A percentile compares a stretch with the other conserved stretches of the same genome.
phyloP scores from a whole-genome alignment of 35 echinoderm and acorn worm genomes.

The Eucidaris tribuloides region DNA sequence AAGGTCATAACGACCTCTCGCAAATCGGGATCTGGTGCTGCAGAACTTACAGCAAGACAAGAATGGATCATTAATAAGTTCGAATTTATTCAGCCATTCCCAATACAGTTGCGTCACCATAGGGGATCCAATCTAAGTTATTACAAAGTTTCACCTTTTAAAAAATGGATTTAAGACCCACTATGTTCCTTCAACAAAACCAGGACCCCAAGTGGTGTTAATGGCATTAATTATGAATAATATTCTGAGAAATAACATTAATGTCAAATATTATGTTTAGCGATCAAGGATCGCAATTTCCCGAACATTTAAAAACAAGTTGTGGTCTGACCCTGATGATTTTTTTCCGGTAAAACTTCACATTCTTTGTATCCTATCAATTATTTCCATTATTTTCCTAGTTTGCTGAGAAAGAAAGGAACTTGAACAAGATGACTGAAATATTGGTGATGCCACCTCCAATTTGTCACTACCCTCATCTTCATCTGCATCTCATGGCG shows the following conservation, averaged over 20 bases:
- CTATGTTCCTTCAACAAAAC: neutral
- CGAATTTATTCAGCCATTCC: slow-evolving; percentile 17
- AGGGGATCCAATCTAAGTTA: slow-evolving; percentile 9
- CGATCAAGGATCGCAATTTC: neutral
- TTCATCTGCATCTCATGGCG: no score
- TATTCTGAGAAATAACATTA: neutral
- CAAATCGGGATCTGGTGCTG: slow-evolving; percentile 17
- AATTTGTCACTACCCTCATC: no score
- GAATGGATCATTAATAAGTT: slow-evolving; percentile 17
- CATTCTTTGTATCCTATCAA: neutral
- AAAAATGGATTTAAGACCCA: neutral
- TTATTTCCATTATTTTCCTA: neutral
- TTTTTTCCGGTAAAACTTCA: neutral
- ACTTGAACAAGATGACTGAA: no score
- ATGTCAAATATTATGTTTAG: neutral
- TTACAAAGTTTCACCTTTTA: neutral
- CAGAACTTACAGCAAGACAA: slow-evolving; percentile 15
- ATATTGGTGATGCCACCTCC: no score
- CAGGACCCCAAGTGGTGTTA: neutral
- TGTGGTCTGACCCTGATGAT: neutral
- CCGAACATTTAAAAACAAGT: neutral
- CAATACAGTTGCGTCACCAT: slow-evolving; percentile 7
- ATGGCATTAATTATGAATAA: neutral
- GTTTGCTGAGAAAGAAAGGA: no score
- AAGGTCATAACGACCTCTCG: no score